phyloP scores from a whole-genome alignment of 2,113 vertebrate genomes.

The Aythya baeri region DNA sequence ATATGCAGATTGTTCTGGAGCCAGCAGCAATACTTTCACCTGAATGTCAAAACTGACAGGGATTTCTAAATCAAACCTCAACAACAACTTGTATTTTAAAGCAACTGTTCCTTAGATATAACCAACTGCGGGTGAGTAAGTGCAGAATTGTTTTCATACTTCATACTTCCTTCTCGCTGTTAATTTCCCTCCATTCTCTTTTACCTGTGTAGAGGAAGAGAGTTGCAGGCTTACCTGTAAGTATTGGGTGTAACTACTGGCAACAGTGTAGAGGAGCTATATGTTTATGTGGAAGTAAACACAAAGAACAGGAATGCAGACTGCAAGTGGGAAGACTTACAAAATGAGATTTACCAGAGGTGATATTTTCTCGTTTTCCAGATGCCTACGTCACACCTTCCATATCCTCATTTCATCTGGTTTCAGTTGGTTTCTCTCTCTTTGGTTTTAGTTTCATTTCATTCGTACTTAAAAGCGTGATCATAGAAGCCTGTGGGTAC shows the following conservation, averaged over 20 bases:
- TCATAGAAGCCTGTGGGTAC: conserved; percentile 61
- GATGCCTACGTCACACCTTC: neutral
- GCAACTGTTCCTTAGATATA: neutral
- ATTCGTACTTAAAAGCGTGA: conserved; percentile 59
- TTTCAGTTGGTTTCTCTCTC: conserved; percentile 60
- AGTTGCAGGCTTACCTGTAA: neutral
- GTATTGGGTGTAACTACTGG: neutral
- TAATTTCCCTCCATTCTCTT: neutral
- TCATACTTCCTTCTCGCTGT: neutral
- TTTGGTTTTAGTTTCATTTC: conserved; percentile 58
- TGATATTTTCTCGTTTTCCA: neutral
- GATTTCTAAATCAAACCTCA: conserved; percentile 73
- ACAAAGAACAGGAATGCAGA: neutral
- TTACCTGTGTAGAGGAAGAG: neutral
- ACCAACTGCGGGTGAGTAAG: conserved; percentile 25
- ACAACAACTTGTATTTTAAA: conserved; percentile 47
- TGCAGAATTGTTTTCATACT: neutral
- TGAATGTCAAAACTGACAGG: conserved; percentile 73
- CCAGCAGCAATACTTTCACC: conserved; percentile 72
- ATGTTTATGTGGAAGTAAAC: neutral
- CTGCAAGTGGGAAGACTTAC: neutral
- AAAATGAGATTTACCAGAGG: neutral
- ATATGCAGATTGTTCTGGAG: conserved; percentile 76
- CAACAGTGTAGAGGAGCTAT: neutral
- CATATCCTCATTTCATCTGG: conserved; percentile 41